Evolutionary conservation across 2,113 vertebrate genomes (phyloP).

Genomic region (Chascanopsetta lugubris): DNA sequence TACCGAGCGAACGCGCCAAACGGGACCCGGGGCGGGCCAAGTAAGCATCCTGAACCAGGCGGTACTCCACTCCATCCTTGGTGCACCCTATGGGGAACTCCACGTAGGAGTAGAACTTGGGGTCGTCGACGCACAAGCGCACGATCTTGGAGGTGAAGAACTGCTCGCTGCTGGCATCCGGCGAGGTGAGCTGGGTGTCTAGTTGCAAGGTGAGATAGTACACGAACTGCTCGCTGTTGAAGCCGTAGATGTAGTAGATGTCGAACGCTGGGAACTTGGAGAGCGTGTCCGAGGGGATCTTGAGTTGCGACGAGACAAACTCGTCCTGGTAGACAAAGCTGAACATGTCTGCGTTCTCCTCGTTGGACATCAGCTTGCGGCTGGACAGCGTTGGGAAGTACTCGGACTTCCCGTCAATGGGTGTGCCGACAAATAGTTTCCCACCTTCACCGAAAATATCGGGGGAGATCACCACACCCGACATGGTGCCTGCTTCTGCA

Average conservation of each 20-base stretch:
- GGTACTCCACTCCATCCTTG: slow-evolving; percentile 93
- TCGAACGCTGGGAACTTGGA: slow-evolving; percentile 97
- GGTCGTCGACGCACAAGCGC: slow-evolving; percentile 93
- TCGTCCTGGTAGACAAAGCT: slow-evolving; percentile 98
- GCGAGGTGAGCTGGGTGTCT: slow-evolving; percentile 94
- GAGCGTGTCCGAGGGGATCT: slow-evolving; percentile 96
- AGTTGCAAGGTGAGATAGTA: slow-evolving; percentile 96
- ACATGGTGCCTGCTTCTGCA: slow-evolving; percentile 93
- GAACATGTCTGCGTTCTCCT: slow-evolving; percentile 98
- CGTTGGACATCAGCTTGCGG: slow-evolving; percentile 92
- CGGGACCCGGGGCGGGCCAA: slow-evolving; percentile 87
- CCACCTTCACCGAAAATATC: slow-evolving; percentile 83
- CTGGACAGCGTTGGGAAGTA: slow-evolving; percentile 97
- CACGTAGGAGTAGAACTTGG: slow-evolving; percentile 97
- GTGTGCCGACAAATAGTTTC: slow-evolving; percentile 95
- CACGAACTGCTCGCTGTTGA: slow-evolving; percentile 96
- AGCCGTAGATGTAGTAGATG: slow-evolving; percentile 97
- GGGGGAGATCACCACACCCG: slow-evolving; percentile 91
- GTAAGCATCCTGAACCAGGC: slow-evolving; percentile 94
- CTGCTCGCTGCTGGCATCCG: slow-evolving; percentile 91
- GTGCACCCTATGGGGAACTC: slow-evolving; percentile 96
- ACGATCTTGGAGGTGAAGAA: slow-evolving; percentile 98
- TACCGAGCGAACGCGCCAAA: slow-evolving; percentile 89
- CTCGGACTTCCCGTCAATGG: slow-evolving; percentile 95
- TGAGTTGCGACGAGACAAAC: slow-evolving; percentile 96